These are phyloP conservation scores for Acrocephalus arundinaceus DNA, from an alignment of 2,113 vertebrate genomes.

Conservation along the genomic window DNA sequence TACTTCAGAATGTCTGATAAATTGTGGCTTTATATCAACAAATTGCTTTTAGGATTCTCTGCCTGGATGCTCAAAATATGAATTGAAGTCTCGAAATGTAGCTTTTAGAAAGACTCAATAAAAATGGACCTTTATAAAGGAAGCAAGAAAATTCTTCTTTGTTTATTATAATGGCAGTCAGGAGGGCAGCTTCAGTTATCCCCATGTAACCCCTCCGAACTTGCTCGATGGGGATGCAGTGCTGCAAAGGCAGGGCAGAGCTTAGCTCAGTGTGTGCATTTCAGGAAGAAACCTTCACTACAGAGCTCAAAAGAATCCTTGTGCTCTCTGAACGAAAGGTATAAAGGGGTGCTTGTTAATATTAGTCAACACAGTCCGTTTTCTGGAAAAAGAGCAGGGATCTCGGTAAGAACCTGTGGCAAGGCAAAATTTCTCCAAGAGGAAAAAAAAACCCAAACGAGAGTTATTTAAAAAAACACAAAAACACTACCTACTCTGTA, in stretches of 20 bases:
- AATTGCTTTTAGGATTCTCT: background rate
- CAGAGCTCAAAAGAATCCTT: conserved; percentile 60
- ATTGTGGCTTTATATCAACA: background rate
- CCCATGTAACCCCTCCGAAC: conserved; percentile 41
- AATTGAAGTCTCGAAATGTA: background rate
- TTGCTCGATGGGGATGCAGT: background rate
- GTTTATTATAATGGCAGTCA: background rate
- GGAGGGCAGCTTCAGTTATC: conserved; percentile 41
- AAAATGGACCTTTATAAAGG: background rate
- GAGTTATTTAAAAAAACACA: background rate
- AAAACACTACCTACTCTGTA: background rate
- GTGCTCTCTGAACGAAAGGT: conserved; percentile 34
- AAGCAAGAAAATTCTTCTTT: background rate
- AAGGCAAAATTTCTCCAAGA: background rate
- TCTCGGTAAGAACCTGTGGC: background rate
- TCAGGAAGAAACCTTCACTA: background rate
- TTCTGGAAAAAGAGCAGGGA: conserved; percentile 48
- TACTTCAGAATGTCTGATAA: background rate
- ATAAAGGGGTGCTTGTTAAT: conserved; percentile 58
- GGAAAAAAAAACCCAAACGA: background rate
- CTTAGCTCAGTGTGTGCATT: background rate
- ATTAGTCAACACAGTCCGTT: background rate
- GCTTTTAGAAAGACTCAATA: background rate
- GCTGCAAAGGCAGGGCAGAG: conserved; percentile 2
- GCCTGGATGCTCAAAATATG: background rate